Percentiles rank a stretch among this genome's conserved stretches.
These are phyloP conservation scores for Leptodactylus fuscus DNA, from an alignment of 2,113 vertebrate genomes.

Conservation along the genomic window DNA sequence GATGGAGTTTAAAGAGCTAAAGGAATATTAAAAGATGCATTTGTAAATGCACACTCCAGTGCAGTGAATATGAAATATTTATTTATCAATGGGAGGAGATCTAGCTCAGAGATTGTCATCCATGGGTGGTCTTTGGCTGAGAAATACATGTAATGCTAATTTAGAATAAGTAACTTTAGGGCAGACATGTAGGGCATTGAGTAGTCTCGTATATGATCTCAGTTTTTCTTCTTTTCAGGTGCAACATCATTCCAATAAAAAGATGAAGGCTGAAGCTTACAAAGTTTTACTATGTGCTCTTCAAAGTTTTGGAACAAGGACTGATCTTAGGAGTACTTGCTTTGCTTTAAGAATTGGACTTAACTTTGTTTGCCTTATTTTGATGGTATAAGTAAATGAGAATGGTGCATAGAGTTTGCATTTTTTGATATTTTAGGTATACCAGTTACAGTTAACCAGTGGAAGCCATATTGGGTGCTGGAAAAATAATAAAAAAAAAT, in stretches of 20 bases:
- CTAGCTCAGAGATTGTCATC: no score
- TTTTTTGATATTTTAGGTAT: background rate
- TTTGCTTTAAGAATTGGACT: background rate
- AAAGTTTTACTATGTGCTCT: background rate
- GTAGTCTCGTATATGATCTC: no score
- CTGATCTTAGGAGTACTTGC: background rate
- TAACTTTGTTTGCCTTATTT: background rate
- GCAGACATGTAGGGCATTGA: no score
- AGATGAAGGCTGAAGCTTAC: conserved; percentile 75
- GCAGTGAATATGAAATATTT: no score
- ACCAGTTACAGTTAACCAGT: background rate
- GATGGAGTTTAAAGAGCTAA: no score
- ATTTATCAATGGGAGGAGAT: no score
- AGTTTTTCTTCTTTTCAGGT: conserved; percentile 68
- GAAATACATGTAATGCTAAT: no score
- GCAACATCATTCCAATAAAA: conserved; percentile 78
- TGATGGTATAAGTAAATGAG: background rate
- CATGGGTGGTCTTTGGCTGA: no score
- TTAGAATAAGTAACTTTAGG: no score
- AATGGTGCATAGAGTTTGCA: background rate
- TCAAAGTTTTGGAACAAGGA: background rate
- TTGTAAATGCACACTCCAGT: no score
- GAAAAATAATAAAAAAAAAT: background rate
- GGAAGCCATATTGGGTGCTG: background rate
- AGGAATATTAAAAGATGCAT: no score